Evolutionary conservation across 1,140 invertebrate species (phyloP).

Genomic region (Trachymyrmex cornetzi): DNA sequence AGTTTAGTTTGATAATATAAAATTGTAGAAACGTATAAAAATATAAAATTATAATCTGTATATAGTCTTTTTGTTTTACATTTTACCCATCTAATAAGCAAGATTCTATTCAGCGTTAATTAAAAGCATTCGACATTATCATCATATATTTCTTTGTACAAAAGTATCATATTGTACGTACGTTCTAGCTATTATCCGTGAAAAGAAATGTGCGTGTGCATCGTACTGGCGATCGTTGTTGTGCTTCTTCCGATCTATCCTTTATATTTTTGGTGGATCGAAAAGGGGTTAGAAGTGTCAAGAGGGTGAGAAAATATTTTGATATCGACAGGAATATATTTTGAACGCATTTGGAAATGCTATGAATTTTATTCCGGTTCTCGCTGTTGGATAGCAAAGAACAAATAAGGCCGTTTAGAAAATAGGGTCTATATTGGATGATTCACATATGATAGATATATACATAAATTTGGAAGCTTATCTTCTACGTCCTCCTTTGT

Average conservation of each 20-base stretch:
- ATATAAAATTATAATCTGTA: background rate
- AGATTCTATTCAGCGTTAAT: background rate
- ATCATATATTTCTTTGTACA: background rate
- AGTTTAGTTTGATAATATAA: background rate
- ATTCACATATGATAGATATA: slow-evolving; percentile 47
- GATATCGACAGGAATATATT: slow-evolving; percentile 63
- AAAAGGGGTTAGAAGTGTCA: slow-evolving; percentile 28
- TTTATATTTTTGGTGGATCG: slow-evolving; percentile 55
- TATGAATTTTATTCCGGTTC: slow-evolving; percentile 54
- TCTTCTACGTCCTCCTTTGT: background rate
- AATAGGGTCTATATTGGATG: slow-evolving; percentile 39
- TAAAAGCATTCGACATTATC: background rate
- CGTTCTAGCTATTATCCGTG: slow-evolving; percentile 10
- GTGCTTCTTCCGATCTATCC: slow-evolving; percentile 39
- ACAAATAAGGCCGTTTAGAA: slow-evolving; percentile 54
- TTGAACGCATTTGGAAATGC: slow-evolving; percentile 35
- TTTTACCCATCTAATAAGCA: background rate
- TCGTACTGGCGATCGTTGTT: slow-evolving; percentile 24
- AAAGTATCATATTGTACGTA: background rate
- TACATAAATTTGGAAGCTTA: slow-evolving; percentile 40
- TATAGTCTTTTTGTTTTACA: background rate
- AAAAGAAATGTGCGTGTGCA: slow-evolving; percentile 6
- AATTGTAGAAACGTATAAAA: background rate
- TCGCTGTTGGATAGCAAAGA: slow-evolving; percentile 28
- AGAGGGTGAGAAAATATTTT: slow-evolving; percentile 34